These are phyloP conservation scores for Micrastur ruficollis DNA, from an alignment of 2,797 vertebrate genomes.

Conservation along the genomic window DNA sequence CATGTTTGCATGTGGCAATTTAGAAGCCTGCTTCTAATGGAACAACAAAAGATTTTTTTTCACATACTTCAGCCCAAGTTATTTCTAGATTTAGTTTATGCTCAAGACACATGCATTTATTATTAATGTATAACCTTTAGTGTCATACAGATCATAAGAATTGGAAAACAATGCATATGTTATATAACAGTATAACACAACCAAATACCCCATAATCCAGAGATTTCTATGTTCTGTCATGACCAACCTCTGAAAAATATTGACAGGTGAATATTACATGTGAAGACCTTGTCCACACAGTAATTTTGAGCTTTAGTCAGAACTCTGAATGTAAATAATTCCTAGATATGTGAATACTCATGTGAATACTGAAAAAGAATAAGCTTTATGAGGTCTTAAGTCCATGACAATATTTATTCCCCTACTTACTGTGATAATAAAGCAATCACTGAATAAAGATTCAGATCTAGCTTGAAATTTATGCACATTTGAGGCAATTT, in stretches of 20 bases:
- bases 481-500: slow-evolving; percentile 8
- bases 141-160: background rate
- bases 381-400: background rate
- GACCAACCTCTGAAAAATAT: background rate
- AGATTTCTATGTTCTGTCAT: background rate
- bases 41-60: background rate
- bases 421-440: background rate
- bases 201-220: background rate
- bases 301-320: background rate
- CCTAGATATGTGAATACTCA: background rate
- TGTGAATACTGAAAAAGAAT: background rate
- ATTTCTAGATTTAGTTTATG: background rate
- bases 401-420: background rate
- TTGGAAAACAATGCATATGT: background rate
- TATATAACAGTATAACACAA: background rate
- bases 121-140: background rate
- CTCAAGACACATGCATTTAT: background rate
- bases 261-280: background rate
- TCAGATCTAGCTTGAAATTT: background rate
- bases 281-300: background rate
- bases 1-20: background rate
- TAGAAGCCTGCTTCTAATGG: background rate
- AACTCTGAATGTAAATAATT: background rate
- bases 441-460: background rate
- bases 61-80: background rate